A percentile compares a stretch with the other conserved stretches of the same genome.
Conservation (phyloP, 2,797 vertebrate genomes). For the Pogonophryne albipinna region DNA sequence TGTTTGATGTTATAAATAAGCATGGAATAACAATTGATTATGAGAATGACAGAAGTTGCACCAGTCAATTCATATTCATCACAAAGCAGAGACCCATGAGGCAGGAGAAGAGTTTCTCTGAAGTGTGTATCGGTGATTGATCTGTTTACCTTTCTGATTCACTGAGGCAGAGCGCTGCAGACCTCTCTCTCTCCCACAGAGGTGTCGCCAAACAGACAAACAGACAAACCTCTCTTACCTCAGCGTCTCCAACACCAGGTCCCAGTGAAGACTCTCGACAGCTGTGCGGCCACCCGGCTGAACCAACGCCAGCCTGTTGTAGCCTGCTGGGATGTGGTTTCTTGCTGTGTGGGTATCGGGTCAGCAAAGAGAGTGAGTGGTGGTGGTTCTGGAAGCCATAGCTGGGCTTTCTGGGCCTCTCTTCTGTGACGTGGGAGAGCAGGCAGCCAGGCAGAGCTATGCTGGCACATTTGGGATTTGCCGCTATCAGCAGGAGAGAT, state of each 20-base stretch:
- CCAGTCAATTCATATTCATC: conserved; percentile 60
- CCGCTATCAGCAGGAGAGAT: conserved; percentile 83
- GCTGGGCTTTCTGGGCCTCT: conserved; percentile 45
- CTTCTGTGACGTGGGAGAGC: conserved; percentile 62
- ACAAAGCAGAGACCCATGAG: conserved; percentile 28
- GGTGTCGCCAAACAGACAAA: conserved; percentile 46
- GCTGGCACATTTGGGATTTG: conserved; percentile 80
- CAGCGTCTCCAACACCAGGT: conserved; percentile 15
- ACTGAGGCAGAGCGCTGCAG: conserved; percentile 62
- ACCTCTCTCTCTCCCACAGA: conserved; percentile 42
- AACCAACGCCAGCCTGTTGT: conserved; percentile 23
- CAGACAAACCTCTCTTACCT: conserved; percentile 47
- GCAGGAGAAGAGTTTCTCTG: conserved; percentile 55
- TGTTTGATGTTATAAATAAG: background rate
- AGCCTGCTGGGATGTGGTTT: conserved; percentile 26
- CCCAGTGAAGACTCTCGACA: conserved; percentile 21
- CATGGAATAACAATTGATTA: conserved; percentile 16
- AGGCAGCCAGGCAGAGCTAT: conserved; percentile 65
- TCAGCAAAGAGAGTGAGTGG: conserved; percentile 10
- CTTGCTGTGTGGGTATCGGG: background rate
- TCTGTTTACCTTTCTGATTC: conserved; percentile 76
- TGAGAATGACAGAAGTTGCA: conserved; percentile 30
- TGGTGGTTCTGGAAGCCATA: conserved; percentile 35
- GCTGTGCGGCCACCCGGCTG: conserved; percentile 13
- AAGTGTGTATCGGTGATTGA: conserved; percentile 73